A percentile compares a stretch with the other conserved stretches of the same genome.
Conservation (phyloP, 1,140 invertebrate genomes). For the Condylostylus longicornis region DNA sequence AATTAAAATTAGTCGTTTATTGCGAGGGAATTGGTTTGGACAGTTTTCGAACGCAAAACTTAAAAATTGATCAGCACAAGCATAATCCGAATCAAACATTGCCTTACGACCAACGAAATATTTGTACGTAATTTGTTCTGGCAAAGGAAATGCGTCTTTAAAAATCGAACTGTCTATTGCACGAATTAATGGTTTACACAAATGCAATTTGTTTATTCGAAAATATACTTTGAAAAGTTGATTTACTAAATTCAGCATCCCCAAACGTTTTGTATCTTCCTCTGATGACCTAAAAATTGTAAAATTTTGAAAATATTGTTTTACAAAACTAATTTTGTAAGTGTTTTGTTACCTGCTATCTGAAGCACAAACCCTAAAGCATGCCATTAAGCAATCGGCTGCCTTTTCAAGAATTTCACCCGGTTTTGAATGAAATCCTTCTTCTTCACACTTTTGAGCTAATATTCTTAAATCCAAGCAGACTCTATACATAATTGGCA, state of each 20-base stretch:
- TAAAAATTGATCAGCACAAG: slow-evolving; percentile 77
- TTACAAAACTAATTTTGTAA: no score
- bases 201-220: slow-evolving; percentile 87
- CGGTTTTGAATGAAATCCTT: slow-evolving; percentile 36
- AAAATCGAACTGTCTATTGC: slow-evolving; percentile 84
- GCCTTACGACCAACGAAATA: slow-evolving; percentile 94
- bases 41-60: slow-evolving; percentile 88
- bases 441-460: slow-evolving; percentile 59
- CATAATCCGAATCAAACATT: slow-evolving; percentile 96
- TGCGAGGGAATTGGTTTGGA: slow-evolving; percentile 63
- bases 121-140: slow-evolving; percentile 85
- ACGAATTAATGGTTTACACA: slow-evolving; percentile 91
- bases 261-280: slow-evolving; percentile 83
- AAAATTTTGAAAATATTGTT: no score
- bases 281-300: slow-evolving; percentile 49
- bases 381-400: slow-evolving; percentile 83
- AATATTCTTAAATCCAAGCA: slow-evolving; percentile 77
- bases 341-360: slow-evolving; percentile 50
- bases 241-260: slow-evolving; percentile 91
- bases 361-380: slow-evolving; percentile 89
- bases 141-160: slow-evolving; percentile 74
- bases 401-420: slow-evolving; percentile 82
- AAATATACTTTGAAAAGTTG: slow-evolving; percentile 98
- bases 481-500: slow-evolving; percentile 78
- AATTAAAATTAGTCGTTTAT: slow-evolving; percentile 87